Conservation (phyloP, 2,113 vertebrate genomes). For the Formicarius rufipectus region DNA sequence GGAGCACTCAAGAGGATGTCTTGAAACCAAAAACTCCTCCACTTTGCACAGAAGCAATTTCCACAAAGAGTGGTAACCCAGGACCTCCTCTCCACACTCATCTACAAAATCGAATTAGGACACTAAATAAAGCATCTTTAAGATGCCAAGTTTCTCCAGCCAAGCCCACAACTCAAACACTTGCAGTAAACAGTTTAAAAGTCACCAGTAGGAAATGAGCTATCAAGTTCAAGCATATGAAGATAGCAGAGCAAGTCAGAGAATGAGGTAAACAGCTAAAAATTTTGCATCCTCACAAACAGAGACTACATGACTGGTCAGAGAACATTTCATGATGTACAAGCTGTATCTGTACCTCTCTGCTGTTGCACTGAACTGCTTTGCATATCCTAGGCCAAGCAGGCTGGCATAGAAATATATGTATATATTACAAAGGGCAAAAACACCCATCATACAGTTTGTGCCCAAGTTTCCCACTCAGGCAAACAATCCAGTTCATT, state of each 20-base stretch:
- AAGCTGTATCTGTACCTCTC: background rate
- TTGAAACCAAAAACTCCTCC: background rate
- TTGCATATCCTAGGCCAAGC: background rate
- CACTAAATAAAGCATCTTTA: background rate
- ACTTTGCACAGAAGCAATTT: background rate
- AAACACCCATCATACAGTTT: background rate
- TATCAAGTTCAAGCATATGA: background rate
- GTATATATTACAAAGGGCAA: background rate
- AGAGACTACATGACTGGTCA: background rate
- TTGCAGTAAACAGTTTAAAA: background rate
- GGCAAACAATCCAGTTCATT: background rate
- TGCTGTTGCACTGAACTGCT: background rate
- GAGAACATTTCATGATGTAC: background rate
- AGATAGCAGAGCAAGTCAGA: background rate
- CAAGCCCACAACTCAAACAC: background rate
- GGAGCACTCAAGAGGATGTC: background rate
- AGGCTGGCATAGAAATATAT: background rate
- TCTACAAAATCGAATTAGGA: background rate
- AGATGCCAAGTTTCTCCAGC: background rate
- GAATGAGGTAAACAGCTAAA: background rate
- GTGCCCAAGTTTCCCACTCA: background rate
- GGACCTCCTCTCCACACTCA: background rate
- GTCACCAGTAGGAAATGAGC: background rate
- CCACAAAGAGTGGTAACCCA: background rate
- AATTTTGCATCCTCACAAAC: background rate